Evolutionary conservation across 2,797 vertebrate genomes (phyloP).

Genomic region (Eulemur coronatus): DNA sequence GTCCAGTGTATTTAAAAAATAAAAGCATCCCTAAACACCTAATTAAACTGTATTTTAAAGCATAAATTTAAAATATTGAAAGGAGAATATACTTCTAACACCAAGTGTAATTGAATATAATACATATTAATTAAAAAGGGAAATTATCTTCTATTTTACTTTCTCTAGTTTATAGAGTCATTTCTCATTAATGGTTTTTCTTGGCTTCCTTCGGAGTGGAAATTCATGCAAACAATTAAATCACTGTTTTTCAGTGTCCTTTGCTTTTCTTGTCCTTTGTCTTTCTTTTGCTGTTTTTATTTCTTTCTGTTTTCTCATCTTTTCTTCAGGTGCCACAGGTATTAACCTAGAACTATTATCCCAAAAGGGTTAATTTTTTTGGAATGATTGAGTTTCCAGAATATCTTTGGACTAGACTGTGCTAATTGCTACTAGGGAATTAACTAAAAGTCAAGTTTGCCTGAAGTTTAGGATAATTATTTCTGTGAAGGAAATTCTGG

Average conservation of each 20-base stretch:
- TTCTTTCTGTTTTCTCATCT: not conserved
- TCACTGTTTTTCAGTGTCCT: not conserved
- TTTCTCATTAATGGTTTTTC: not conserved
- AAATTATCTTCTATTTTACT: not conserved
- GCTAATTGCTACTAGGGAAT: not conserved
- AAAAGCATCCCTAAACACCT: not conserved
- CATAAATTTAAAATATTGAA: not conserved
- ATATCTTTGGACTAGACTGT: not conserved
- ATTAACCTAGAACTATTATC: not conserved
- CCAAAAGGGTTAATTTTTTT: not conserved
- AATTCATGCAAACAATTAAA: not conserved
- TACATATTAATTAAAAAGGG: not conserved
- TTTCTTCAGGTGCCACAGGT: not conserved
- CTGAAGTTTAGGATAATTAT: not conserved
- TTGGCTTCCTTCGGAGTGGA: not conserved
- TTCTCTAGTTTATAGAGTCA: not conserved
- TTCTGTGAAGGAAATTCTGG: not conserved
- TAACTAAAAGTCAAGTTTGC: not conserved
- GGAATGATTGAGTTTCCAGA: not conserved
- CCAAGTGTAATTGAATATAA: not conserved
- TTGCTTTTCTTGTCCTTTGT: not conserved
- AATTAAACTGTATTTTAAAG: not conserved
- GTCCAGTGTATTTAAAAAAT: not conserved
- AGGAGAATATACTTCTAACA: not conserved
- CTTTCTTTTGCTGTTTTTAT: not conserved